Evolutionary conservation across 2,797 vertebrate genomes (phyloP).

Genomic region (Glossophaga mutica): DNA sequence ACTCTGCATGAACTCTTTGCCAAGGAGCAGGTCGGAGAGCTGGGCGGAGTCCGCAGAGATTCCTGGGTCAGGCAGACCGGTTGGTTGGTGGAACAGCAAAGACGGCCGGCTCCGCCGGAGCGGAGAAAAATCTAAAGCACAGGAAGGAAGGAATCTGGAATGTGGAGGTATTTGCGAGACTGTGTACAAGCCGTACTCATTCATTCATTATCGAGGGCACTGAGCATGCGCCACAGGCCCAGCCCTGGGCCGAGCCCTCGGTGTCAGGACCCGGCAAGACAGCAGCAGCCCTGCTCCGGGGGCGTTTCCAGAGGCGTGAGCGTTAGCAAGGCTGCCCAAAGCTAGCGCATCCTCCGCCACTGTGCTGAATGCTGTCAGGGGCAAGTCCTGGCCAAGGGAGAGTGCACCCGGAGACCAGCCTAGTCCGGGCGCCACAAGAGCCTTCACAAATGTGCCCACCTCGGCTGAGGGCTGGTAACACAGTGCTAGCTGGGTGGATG

Average conservation of each 20-base stretch:
- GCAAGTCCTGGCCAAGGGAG: background rate
- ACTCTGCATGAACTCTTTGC: background rate
- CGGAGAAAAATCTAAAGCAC: background rate
- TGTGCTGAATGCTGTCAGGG: background rate
- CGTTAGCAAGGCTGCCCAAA: background rate
- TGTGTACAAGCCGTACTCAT: background rate
- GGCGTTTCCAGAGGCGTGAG: background rate
- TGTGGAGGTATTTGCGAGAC: background rate
- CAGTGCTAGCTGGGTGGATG: background rate
- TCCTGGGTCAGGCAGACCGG: background rate
- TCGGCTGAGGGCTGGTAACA: background rate
- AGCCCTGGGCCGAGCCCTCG: background rate
- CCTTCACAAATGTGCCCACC: background rate
- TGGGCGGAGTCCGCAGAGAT: background rate
- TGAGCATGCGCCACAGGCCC: rapidly evolving
- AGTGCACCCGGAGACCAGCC: too few species aligned
- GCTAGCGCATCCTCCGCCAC: background rate
- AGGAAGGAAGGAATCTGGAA: background rate
- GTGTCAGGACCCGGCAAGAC: background rate
- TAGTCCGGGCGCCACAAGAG: background rate
- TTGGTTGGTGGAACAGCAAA: background rate
- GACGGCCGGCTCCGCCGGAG: background rate
- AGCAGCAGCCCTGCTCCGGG: too few species aligned
- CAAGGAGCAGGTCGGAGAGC: background rate
- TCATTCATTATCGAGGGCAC: background rate